A percentile compares a stretch with the other conserved stretches of the same genome.
These are phyloP conservation scores for Falco concolor DNA, from an alignment of 2,797 vertebrate genomes.

Conservation along the genomic window DNA sequence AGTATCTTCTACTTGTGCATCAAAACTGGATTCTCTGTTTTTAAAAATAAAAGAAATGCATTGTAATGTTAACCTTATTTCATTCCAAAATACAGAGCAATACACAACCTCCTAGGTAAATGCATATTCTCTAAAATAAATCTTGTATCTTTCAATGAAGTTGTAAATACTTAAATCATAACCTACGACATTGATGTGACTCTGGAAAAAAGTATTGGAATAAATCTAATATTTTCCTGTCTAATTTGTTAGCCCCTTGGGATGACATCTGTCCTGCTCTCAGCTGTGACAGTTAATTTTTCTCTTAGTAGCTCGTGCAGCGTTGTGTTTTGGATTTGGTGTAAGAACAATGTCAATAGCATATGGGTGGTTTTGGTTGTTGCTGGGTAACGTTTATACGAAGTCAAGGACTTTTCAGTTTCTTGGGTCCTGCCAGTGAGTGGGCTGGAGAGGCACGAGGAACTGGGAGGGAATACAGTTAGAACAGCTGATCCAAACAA, in stretches of 20 bases:
- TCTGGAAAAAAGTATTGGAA: not conserved
- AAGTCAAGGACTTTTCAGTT: too few species aligned
- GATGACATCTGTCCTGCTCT: not conserved
- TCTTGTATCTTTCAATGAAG: rapidly evolving
- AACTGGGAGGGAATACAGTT: too few species aligned
- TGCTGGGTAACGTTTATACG: too few species aligned
- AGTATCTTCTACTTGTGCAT: not conserved
- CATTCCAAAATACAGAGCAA: not conserved
- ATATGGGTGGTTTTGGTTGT: too few species aligned
- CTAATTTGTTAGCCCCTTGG: not conserved
- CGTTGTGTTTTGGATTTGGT: too few species aligned
- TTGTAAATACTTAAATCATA: not conserved
- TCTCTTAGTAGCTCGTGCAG: too few species aligned
- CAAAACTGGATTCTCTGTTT: not conserved
- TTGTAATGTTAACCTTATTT: not conserved
- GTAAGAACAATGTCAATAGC: too few species aligned
- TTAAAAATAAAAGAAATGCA: not conserved
- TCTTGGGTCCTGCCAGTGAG: too few species aligned
- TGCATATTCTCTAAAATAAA: not conserved
- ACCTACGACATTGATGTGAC: not conserved
- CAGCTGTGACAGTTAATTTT: too few species aligned
- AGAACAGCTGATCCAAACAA: too few species aligned
- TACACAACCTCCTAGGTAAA: not conserved
- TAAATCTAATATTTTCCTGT: not conserved
- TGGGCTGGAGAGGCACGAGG: too few species aligned